phyloP scores from a whole-genome alignment of 2,113 vertebrate genomes.

The Tenebrosternarchus preto region DNA sequence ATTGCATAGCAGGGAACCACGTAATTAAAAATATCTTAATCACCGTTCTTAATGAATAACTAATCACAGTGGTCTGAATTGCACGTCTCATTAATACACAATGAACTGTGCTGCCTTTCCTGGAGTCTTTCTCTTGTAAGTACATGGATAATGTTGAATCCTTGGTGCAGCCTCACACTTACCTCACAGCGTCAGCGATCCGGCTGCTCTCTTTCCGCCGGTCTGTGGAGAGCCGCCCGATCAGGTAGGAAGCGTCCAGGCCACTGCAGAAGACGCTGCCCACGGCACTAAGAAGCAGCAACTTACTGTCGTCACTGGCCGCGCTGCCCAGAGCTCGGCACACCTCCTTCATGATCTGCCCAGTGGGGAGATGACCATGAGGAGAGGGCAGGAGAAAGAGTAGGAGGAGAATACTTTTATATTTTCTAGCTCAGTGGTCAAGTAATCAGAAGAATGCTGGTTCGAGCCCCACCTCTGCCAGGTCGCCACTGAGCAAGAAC shows the following conservation, averaged over 20 bases:
- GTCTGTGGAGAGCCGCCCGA: constrained; percentile 92
- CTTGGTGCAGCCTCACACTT: constrained; percentile 50
- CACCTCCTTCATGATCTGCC: constrained; percentile 96
- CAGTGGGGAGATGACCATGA: constrained; percentile 31
- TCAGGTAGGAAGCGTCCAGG: constrained; percentile 94
- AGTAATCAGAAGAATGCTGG: too few relatives aligned
- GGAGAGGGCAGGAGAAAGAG: constrained; percentile 47
- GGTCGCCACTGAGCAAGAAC: too few relatives aligned
- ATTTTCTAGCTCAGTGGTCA: too few relatives aligned
- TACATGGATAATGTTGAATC: background rate
- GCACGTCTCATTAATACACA: background rate
- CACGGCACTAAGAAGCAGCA: constrained; percentile 92
- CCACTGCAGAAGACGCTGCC: constrained; percentile 96
- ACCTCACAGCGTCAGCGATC: constrained; percentile 95
- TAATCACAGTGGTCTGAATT: background rate
- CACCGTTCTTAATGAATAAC: background rate
- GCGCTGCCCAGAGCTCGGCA: constrained; percentile 91
- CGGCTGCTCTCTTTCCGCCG: constrained; percentile 94
- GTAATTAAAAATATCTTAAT: background rate
- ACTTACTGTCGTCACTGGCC: constrained; percentile 91
- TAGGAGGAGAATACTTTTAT: too few relatives aligned
- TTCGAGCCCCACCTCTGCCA: too few relatives aligned
- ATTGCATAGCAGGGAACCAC: background rate
- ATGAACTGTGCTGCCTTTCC: background rate
- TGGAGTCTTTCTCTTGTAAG: background rate